These are phyloP conservation scores for Rhinoderma darwinii DNA, from an alignment of 2,113 vertebrate genomes.

Conservation along the genomic window DNA sequence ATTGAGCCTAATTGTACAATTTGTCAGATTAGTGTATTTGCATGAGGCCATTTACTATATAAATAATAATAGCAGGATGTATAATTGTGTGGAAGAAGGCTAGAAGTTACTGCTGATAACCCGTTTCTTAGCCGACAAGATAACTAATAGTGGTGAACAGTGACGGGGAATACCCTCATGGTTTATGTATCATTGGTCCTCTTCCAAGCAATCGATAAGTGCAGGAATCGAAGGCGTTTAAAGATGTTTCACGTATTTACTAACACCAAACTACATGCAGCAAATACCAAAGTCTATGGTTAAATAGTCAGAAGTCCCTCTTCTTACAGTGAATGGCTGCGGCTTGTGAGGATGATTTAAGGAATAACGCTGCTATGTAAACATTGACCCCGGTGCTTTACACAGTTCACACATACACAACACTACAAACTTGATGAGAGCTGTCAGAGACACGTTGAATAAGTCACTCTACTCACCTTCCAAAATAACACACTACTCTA, in stretches of 20 bases:
- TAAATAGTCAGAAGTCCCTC: constrained; percentile 19
- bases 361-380: constrained; percentile 44
- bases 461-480: constrained; percentile 41
- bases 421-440: constrained; percentile 42
- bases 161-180: neutral
- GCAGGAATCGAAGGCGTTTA: neutral
- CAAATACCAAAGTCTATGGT: neutral
- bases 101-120: neutral
- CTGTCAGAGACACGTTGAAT: constrained; percentile 47
- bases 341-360: constrained; percentile 47
- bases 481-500: constrained; percentile 39
- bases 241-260: constrained; percentile 2
- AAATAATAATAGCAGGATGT: neutral
- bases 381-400: constrained; percentile 26
- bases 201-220: neutral
- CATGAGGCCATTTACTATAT: neutral
- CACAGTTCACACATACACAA: constrained; percentile 51
- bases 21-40: neutral
- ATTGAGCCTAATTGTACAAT: no score
- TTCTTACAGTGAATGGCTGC: constrained; percentile 7
- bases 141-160: neutral
- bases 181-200: neutral
- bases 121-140: neutral
- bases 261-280: constrained; percentile 23
- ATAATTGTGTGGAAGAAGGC: neutral